Conservation (phyloP, 37 sponge, comb jelly and placozoan species). For the Eunapius fragilis region DNA sequence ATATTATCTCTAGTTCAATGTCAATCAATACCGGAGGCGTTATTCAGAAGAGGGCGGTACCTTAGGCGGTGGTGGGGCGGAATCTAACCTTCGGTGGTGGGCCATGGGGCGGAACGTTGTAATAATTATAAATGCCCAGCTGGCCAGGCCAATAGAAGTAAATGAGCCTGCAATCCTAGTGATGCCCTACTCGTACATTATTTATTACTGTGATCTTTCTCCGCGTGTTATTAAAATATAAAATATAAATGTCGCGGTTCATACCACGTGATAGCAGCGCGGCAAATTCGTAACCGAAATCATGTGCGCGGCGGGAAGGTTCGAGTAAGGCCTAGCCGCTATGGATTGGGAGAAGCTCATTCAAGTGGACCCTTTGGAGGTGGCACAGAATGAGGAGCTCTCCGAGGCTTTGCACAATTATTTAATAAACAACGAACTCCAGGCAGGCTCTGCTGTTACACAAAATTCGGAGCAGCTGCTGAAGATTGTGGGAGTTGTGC, state of each 20-base stretch:
- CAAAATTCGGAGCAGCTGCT: neutral
- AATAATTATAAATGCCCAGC: too few relatives aligned
- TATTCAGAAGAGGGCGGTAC: neutral
- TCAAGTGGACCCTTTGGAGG: neutral
- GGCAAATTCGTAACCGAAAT: neutral
- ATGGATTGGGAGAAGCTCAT: conserved; percentile 39
- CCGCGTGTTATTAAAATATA: too few relatives aligned
- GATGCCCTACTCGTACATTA: too few relatives aligned
- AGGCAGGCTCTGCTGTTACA: neutral
- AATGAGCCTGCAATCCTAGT: too few relatives aligned
- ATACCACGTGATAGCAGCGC: neutral
- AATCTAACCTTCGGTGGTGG: too few relatives aligned
- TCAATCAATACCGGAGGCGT: neutral
- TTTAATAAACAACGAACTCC: conserved; percentile 20
- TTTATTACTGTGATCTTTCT: too few relatives aligned
- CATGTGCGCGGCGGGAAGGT: neutral
- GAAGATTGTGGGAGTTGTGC: neutral
- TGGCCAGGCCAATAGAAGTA: too few relatives aligned
- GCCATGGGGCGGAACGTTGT: neutral
- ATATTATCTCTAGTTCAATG: too few relatives aligned
- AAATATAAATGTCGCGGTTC: too few relatives aligned
- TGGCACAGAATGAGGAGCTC: conserved; percentile 29
- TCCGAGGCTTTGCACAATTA: conserved; percentile 30
- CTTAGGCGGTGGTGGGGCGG: too few relatives aligned
- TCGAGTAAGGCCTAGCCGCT: neutral